Conservation (phyloP, 2,113 vertebrate species). For the Xenus cinereus region DNA sequence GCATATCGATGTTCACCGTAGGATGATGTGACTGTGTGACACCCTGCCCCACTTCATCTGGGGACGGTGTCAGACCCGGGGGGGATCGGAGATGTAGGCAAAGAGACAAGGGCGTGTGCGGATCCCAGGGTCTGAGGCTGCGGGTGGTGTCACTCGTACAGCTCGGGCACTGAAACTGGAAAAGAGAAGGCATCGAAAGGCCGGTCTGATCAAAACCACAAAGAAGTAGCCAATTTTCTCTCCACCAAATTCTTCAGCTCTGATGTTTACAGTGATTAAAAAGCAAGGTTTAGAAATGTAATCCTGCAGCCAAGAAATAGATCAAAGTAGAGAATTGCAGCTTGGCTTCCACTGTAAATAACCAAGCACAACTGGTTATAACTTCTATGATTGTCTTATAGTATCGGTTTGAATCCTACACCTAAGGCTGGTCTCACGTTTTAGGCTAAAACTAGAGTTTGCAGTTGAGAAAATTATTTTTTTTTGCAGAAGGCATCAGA, state of each 20-base stretch:
- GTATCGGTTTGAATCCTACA: background rate
- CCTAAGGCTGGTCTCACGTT: background rate
- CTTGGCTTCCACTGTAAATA: slow-evolving; percentile 5
- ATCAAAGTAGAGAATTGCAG: slow-evolving; percentile 9
- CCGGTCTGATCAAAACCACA: background rate
- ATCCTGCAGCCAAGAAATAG: background rate
- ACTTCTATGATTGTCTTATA: background rate
- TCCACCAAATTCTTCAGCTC: slow-evolving; percentile 1
- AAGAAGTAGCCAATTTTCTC: background rate
- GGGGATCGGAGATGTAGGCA: background rate
- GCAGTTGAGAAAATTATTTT: background rate
- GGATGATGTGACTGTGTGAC: background rate
- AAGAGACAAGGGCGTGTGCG: background rate
- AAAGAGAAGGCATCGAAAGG: background rate
- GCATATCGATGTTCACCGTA: fast-evolving
- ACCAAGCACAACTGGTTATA: background rate
- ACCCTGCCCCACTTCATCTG: background rate
- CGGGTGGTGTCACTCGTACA: fast-evolving
- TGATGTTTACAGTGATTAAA: slow-evolving; percentile 18
- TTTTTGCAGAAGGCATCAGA: background rate
- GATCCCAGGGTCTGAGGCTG: background rate
- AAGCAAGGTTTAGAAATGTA: slow-evolving; percentile 1
- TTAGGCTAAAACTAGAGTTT: background rate
- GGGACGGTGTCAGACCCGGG: background rate
- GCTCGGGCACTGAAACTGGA: background rate